Percentiles rank a stretch among this genome's conserved stretches.
phyloP scores from a whole-genome alignment of 2,113 vertebrate genomes.

The Atrichornis clamosus region DNA sequence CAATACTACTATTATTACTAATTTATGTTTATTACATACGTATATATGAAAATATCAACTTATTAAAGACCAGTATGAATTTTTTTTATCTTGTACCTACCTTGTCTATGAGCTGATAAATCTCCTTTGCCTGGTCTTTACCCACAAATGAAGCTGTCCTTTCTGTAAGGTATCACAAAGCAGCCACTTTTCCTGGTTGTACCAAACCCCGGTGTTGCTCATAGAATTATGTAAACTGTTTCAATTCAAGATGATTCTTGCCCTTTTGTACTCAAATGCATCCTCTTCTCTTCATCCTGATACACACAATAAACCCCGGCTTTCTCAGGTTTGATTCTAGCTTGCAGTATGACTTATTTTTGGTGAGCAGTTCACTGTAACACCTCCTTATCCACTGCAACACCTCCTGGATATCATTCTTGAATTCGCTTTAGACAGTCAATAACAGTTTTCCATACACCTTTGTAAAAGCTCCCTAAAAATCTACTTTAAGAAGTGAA shows the following conservation, averaged over 20 bases:
- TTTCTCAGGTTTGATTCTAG: background rate
- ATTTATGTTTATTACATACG: background rate
- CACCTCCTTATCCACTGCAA: background rate
- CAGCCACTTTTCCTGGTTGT: background rate
- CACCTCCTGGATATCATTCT: background rate
- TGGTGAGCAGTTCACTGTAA: background rate
- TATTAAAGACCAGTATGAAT: background rate
- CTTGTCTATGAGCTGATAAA: background rate
- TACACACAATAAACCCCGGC: background rate
- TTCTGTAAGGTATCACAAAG: background rate
- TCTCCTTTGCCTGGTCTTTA: background rate
- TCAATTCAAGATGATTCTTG: background rate
- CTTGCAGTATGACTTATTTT: background rate
- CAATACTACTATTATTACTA: background rate
- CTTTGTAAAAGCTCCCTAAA: constrained; percentile 2
- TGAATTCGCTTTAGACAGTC: background rate
- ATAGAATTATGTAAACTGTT: background rate
- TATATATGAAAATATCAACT: background rate
- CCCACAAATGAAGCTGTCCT: background rate
- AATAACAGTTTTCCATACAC: background rate
- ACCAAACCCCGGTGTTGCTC: background rate
- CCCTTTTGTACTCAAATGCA: background rate
- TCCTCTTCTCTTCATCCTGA: background rate
- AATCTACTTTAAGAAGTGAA: background rate
- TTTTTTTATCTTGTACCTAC: background rate